Conservation (phyloP, 1,140 invertebrate genomes). For the Drosophila arizonae region DNA sequence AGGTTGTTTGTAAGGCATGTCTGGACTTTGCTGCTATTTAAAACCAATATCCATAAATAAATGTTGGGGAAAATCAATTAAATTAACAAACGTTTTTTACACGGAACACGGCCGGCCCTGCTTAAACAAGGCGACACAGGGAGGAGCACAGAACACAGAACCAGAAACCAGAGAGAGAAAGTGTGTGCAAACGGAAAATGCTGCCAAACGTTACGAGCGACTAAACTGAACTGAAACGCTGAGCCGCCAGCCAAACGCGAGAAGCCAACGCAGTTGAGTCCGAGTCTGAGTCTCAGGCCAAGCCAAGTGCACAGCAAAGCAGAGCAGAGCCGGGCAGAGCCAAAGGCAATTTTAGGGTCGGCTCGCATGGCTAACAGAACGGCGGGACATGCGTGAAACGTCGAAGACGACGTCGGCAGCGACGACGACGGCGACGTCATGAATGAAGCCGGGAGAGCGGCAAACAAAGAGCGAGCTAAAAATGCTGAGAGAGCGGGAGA, state of each 20-base stretch:
- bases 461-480: not conserved
- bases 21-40: constrained; percentile 17
- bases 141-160: constrained; percentile 28
- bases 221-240: constrained; percentile 67
- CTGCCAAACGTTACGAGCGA: constrained; percentile 62
- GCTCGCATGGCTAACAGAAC: constrained; percentile 10
- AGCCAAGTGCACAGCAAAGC: constrained; percentile 6
- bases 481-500: constrained; percentile 18
- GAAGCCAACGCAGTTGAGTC: not conserved
- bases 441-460: constrained; percentile 36
- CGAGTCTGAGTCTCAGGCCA: constrained; percentile 44
- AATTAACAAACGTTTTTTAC: constrained; percentile 36
- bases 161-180: constrained; percentile 51
- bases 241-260: constrained; percentile 15
- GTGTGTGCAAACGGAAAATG: constrained; percentile 52
- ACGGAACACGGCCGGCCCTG: constrained; percentile 17
- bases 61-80: constrained; percentile 44
- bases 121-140: constrained; percentile 17
- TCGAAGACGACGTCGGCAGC: not conserved
- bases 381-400: constrained; percentile 61
- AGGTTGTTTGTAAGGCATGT: constrained; percentile 14
- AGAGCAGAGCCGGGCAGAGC: constrained; percentile 7
- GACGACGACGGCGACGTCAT: constrained; percentile 36
- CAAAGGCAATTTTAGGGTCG: constrained; percentile 21
- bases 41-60: constrained; percentile 43